phyloP scores from a whole-genome alignment of 30 jellyfish, hydroid and myxozoan genomes.

The Cassiopea xamachana region DNA sequence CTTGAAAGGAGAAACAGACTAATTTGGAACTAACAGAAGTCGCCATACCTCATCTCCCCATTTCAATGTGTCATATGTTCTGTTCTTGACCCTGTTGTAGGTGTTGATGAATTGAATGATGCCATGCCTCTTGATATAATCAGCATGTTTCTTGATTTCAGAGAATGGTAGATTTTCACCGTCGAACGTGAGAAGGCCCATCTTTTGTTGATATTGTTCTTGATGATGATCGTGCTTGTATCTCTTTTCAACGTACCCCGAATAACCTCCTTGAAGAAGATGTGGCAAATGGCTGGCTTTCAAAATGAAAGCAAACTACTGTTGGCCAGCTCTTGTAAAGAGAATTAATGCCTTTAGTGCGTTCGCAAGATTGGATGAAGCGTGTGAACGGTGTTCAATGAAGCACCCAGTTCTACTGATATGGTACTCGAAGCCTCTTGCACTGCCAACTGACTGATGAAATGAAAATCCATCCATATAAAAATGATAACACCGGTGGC shows the following conservation, averaged over 20 bases:
- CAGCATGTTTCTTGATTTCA: conserved; percentile 90
- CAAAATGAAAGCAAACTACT: conserved; percentile 20
- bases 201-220: background rate
- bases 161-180: conserved; percentile 80
- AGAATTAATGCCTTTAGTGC: conserved; percentile 6
- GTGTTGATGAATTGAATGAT: conserved; percentile 85
- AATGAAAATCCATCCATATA: background rate
- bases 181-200: conserved; percentile 79
- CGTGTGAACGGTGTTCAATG: background rate
- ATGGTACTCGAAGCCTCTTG: background rate
- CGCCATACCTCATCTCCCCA: conserved; percentile 99
- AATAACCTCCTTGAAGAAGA: conserved; percentile 11
- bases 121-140: conserved; percentile 90
- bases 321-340: conserved; percentile 60
- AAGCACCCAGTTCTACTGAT: background rate
- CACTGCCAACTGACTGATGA: background rate
- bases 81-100: conserved; percentile 88
- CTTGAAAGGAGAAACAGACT: background rate
- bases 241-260: background rate
- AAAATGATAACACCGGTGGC: background rate
- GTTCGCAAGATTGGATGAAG: background rate
- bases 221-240: background rate
- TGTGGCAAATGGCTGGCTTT: background rate
- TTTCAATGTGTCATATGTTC: conserved; percentile 84
- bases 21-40: background rate